These are phyloP conservation scores for Pelodiscus sinensis DNA, from an alignment of 2,113 vertebrate genomes.

Conservation along the genomic window DNA sequence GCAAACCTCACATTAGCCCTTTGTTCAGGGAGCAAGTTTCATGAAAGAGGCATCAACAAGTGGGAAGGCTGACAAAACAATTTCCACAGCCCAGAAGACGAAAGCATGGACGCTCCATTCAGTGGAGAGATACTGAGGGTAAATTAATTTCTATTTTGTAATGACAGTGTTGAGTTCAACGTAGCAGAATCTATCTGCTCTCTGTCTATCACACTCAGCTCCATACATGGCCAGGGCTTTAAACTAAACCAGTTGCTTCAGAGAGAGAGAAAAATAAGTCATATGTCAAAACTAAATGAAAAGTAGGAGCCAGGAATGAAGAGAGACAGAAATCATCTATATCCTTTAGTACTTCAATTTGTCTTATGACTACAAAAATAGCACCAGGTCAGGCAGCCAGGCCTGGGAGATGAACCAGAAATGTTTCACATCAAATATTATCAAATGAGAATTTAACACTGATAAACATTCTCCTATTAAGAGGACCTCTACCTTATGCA, in stretches of 20 bases:
- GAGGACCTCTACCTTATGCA: neutral
- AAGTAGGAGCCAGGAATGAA: conserved; percentile 33
- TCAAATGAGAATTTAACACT: neutral
- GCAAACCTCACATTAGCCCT: neutral
- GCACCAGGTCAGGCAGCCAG: neutral
- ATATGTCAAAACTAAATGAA: conserved; percentile 29
- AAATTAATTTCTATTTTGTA: conserved; percentile 24
- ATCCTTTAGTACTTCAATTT: neutral
- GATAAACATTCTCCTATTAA: accelerated
- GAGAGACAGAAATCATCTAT: neutral
- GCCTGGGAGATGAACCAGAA: neutral
- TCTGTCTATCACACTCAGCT: conserved; percentile 32
- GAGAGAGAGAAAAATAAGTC: conserved; percentile 54
- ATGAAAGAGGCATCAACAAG: accelerated
- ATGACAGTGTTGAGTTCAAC: conserved; percentile 47
- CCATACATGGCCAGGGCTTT: conserved; percentile 6
- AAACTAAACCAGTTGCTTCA: conserved; percentile 6
- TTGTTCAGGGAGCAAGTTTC: neutral
- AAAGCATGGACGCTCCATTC: neutral
- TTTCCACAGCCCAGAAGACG: neutral
- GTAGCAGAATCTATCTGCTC: neutral
- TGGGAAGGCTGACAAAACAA: neutral
- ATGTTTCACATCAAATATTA: accelerated
- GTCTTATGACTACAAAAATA: neutral
- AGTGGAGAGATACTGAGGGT: neutral